Base-by-base conservation (phyloP, 2,888 invertebrate genomes). In the Graphium colonna region DNA sequence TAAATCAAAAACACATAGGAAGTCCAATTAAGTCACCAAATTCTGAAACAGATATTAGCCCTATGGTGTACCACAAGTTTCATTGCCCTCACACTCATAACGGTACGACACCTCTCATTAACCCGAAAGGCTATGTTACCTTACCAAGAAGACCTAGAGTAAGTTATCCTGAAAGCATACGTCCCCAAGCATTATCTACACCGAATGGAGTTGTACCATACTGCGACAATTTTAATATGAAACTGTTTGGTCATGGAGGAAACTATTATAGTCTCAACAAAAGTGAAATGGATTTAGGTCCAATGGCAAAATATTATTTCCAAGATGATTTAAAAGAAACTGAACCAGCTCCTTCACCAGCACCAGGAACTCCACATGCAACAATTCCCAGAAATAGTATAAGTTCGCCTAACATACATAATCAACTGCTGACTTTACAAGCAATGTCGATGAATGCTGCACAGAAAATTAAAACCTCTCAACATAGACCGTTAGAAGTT, bases 211-310 rank as follows among this genome's bases (percentile, higher is more conserved):
- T 91, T 2, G 87, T 92, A 55, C 88, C 88, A 0, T 85, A 81
- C 58, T 96, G 96, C 73, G 97, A 97, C 69, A 95, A 95, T 65
- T 90, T 97, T 41, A 96, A 96, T 0, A 90, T 94, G 54, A 92
- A 96, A 49, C 93, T 96, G n/a, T 95, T 96, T n/a, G 95, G 94
- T 0, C 93, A 95, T 52, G 95, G 96, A 13, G 94, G 93, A 51
- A 95, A 94, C 18, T 93, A 93, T 44, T 90, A 94, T 51, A 95
- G 95, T 59, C 76, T 96, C 55, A 95, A 95, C 71, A 95, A 95
- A 75, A 91, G 93, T 46, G 92, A 92, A 46, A 90, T 91, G 68
- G 90, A 91, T 57, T 81, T 91, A 60, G 88, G 73, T 77, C 92
- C 92, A 64, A 89, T 68, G 68, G 90, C 69, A 69, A 92, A 66